Evolutionary conservation across 2,888 invertebrate genomes (phyloP).

Genomic region (Caradrina clavipalpis): DNA sequence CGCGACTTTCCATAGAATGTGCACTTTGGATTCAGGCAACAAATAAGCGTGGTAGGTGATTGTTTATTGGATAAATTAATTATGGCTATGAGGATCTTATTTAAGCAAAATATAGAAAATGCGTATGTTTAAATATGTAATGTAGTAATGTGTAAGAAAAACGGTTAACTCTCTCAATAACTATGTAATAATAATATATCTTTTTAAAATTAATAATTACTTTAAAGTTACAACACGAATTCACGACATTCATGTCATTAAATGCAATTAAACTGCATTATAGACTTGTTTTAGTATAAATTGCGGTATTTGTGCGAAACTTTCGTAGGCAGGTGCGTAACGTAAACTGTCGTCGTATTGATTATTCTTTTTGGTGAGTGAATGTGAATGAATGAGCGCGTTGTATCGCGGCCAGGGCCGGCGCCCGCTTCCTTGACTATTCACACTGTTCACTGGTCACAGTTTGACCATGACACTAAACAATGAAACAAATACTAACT

Average conservation of each 20-base stretch:
- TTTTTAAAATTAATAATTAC: too few relatives aligned
- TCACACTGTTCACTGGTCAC: conserved; percentile 52
- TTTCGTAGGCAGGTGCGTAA: conserved; percentile 2
- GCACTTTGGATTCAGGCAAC: background rate
- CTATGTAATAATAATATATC: too few relatives aligned
- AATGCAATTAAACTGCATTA: too few relatives aligned
- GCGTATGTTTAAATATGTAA: too few relatives aligned
- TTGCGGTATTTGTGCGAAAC: background rate
- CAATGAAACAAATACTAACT: conserved; percentile 52
- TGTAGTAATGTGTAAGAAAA: background rate
- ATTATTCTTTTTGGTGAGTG: conserved; percentile 59
- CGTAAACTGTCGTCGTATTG: conserved; percentile 31
- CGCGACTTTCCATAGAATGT: conserved; percentile 15
- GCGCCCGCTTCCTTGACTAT: conserved; percentile 57
- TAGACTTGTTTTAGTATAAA: background rate
- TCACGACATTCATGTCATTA: too few relatives aligned
- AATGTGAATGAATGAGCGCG: conserved; percentile 68
- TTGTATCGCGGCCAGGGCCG: conserved; percentile 71
- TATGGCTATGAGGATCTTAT: too few relatives aligned
- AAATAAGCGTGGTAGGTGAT: too few relatives aligned
- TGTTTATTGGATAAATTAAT: too few relatives aligned
- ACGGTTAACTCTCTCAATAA: background rate
- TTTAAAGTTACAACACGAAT: too few relatives aligned
- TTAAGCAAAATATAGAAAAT: too few relatives aligned
- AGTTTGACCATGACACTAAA: conserved; percentile 60